Percentiles rank a stretch among this genome's conserved stretches.
Conservation (phyloP, 2,797 vertebrate species). For the Harpagifer antarcticus region DNA sequence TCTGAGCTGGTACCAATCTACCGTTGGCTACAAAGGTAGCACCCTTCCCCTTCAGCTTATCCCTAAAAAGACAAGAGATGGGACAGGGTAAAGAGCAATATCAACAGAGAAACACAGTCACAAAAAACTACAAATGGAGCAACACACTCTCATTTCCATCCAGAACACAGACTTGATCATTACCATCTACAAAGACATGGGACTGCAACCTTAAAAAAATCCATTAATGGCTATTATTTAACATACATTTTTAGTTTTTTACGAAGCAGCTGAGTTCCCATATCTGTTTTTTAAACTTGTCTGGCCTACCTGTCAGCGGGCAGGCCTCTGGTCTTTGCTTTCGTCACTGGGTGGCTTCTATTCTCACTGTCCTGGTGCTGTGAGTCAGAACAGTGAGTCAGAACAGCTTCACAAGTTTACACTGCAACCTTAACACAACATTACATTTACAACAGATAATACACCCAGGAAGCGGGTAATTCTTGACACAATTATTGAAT, state of each 20-base stretch:
- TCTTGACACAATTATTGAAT: neutral
- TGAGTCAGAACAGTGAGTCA: conserved; percentile 13
- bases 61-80: conserved; percentile 48
- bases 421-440: neutral
- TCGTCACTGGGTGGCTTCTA: conserved; percentile 51
- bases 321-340: conserved; percentile 65
- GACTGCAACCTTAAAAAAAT: neutral
- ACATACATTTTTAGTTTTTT: too few species aligned
- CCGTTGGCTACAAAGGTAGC: conserved; percentile 64
- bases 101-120: neutral
- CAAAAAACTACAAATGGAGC: neutral
- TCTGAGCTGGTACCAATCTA: conserved; percentile 37
- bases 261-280: too few species aligned
- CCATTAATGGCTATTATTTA: neutral
- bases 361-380: conserved; percentile 62
- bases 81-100: neutral
- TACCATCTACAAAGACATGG: conserved; percentile 2
- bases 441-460: neutral
- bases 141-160: neutral
- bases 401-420: neutral
- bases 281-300: neutral
- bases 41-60: conserved; percentile 57
- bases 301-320: conserved; percentile 66
- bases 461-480: neutral
- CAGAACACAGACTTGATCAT: neutral